Percentiles rank a stretch among this genome's conserved stretches.
These are phyloP conservation scores for Trididemnum miniatum DNA, from an alignment of 23 tunicate genomes.

Conservation along the genomic window DNA sequence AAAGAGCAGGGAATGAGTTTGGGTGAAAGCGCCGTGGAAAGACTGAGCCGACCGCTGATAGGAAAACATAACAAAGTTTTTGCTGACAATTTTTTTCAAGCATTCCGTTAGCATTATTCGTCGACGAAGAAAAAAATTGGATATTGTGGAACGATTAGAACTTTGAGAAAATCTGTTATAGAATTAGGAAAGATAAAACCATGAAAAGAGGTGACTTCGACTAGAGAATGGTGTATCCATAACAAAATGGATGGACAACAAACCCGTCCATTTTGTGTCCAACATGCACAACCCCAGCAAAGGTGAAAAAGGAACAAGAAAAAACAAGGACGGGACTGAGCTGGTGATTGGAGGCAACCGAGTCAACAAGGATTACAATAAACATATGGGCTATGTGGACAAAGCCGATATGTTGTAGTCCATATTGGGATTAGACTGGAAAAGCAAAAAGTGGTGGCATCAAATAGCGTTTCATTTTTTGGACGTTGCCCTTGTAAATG, in stretches of 20 bases:
- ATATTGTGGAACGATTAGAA: conserved; percentile 14
- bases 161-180: conserved; percentile 11
- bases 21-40: conserved; percentile 28
- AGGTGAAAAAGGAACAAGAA: conserved; percentile 3
- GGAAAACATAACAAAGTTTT: conserved; percentile 2
- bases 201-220: conserved; percentile 28
- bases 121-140: background rate
- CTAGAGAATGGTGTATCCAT: conserved; percentile 25
- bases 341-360: background rate
- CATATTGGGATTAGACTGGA: conserved; percentile 1
- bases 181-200: conserved; percentile 9
- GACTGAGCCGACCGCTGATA: background rate
- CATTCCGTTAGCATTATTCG: conserved; percentile 1
- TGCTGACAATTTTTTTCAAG: conserved; percentile 24
- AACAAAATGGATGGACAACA: conserved; percentile 30
- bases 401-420: conserved; percentile 26
- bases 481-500: conserved; percentile 9
- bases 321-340: conserved; percentile 15
- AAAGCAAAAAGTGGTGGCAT: conserved; percentile 35
- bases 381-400: conserved; percentile 24
- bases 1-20: background rate
- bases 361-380: conserved; percentile 30
- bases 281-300: background rate
- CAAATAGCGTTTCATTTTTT: conserved; percentile 24
- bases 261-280: conserved; percentile 9